phyloP scores from a whole-genome alignment of 2,888 invertebrate species.

The Gastrophysa polygoni region DNA sequence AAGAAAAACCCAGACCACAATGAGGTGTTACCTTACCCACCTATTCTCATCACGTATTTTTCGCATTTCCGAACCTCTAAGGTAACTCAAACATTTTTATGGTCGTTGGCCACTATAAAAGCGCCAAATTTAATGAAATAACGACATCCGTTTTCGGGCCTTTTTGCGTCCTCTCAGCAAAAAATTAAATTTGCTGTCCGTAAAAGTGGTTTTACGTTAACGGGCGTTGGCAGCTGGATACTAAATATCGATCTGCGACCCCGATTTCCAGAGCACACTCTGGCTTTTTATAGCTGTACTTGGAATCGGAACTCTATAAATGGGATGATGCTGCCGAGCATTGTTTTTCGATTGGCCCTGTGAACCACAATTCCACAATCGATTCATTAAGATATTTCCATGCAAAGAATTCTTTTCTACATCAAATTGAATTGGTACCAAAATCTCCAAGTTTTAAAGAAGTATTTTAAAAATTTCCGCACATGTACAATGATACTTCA shows the following conservation, averaged over 20 bases:
- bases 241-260: constrained; percentile 45
- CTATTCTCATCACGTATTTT: background rate
- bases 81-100: background rate
- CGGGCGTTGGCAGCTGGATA: constrained; percentile 44
- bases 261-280: constrained; percentile 43
- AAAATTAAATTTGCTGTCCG: constrained; percentile 1
- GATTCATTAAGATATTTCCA: too few relatives aligned
- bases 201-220: constrained; percentile 15
- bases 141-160: background rate
- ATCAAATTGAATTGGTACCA: too few relatives aligned
- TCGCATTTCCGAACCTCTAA: background rate
- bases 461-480: too few relatives aligned
- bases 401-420: too few relatives aligned
- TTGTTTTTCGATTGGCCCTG: too few relatives aligned
- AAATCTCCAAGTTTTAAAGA: too few relatives aligned
- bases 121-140: background rate
- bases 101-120: background rate
- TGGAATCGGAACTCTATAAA: constrained; percentile 1
- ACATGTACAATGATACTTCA: too few relatives aligned
- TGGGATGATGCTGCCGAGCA: constrained; percentile 13
- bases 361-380: too few relatives aligned
- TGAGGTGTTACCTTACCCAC: background rate
- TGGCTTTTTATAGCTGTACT: constrained; percentile 24
- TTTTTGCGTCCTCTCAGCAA: background rate
- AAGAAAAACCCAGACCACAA: too few relatives aligned